Percentiles rank a stretch among this genome's conserved stretches.
Conservation (phyloP, 2,113 vertebrate species). For the Urocitellus parryii region DNA sequence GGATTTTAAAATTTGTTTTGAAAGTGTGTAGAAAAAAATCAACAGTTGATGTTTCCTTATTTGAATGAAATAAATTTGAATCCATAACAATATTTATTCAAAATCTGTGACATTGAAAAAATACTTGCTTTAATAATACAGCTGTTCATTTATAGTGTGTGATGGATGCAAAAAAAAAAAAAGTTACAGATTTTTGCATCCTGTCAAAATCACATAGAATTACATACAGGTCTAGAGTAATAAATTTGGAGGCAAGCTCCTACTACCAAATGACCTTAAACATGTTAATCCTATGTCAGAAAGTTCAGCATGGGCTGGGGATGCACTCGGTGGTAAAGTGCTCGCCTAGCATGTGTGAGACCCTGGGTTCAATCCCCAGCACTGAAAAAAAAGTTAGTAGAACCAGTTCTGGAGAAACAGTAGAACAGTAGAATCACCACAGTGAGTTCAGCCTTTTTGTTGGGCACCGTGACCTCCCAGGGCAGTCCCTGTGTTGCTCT, state of each 20-base stretch:
- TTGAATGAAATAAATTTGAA: constrained; percentile 45
- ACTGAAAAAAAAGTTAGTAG: no score
- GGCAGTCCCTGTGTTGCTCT: not conserved
- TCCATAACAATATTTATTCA: constrained; percentile 53
- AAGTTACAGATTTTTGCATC: not conserved
- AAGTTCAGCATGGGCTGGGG: no score
- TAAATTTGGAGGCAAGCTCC: not conserved
- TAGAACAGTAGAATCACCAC: not conserved
- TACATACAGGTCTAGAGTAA: not conserved
- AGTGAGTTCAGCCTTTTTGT: not conserved
- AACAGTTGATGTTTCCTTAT: not conserved
- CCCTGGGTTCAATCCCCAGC: no score
- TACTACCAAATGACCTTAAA: not conserved
- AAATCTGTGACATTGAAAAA: constrained; percentile 47
- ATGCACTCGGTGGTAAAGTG: no score
- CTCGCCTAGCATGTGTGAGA: no score
- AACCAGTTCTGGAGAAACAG: not conserved
- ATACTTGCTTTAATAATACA: constrained; percentile 55
- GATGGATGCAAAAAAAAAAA: not conserved
- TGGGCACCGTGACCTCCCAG: not conserved
- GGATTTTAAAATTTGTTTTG: constrained; percentile 52
- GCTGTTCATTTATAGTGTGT: not conserved
- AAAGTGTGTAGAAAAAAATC: constrained; percentile 51
- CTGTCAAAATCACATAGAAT: constrained; percentile 14
- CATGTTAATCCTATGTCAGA: not conserved